These are phyloP conservation scores for Agrochola circellaris DNA, from an alignment of 2,888 invertebrate genomes.

Conservation along the genomic window DNA sequence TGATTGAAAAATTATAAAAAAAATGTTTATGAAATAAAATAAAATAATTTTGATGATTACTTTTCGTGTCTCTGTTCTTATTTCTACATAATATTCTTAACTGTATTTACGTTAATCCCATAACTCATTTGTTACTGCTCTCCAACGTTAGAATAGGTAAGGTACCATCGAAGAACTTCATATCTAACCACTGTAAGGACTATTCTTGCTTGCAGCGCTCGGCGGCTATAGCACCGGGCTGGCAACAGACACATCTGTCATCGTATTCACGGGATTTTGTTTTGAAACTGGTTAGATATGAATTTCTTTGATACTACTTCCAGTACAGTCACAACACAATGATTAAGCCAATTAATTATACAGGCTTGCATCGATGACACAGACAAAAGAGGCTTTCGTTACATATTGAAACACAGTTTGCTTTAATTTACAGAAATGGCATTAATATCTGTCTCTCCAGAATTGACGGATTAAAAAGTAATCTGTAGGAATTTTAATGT, in stretches of 20 bases:
- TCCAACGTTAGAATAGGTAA: too few relatives aligned
- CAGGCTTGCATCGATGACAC: background rate
- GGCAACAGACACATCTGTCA: too few relatives aligned
- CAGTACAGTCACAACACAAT: background rate
- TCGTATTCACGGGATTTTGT: too few relatives aligned
- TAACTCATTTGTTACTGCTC: background rate
- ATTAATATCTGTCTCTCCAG: background rate
- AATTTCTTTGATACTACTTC: too few relatives aligned
- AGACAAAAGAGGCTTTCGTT: slow-evolving; percentile 11
- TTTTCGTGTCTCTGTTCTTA: background rate
- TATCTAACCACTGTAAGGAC: too few relatives aligned
- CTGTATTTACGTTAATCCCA: background rate
- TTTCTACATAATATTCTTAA: background rate
- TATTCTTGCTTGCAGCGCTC: too few relatives aligned
- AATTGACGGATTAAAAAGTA: background rate
- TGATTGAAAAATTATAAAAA: background rate
- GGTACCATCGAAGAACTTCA: too few relatives aligned
- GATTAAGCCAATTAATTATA: slow-evolving; percentile 15
- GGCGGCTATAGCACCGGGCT: too few relatives aligned
- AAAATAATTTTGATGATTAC: too few relatives aligned
- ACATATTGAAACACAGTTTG: slow-evolving; percentile 2
- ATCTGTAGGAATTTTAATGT: slow-evolving; percentile 31
- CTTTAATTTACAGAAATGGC: slow-evolving; percentile 22
- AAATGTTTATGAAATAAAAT: background rate
- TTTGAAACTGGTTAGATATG: too few relatives aligned